Percentiles rank a stretch among this genome's conserved stretches.
Evolutionary conservation across 2,113 vertebrate genomes (phyloP).

Genomic region (Scortum barcoo): DNA sequence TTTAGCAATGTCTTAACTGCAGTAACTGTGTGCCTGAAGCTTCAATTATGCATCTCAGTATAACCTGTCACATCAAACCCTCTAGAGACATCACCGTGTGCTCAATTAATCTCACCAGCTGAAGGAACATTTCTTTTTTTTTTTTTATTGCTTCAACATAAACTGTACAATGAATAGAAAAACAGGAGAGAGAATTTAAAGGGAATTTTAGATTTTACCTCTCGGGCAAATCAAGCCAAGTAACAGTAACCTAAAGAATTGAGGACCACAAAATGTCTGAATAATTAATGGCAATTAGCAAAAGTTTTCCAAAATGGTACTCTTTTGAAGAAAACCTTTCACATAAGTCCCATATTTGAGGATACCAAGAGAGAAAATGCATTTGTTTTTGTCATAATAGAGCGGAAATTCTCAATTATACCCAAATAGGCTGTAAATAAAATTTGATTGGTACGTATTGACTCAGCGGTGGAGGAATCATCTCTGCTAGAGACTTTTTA

Average conservation of each 20-base stretch:
- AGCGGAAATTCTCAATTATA: neutral
- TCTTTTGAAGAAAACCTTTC: neutral
- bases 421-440: neutral
- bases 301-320: neutral
- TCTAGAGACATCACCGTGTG: conserved; percentile 27
- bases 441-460: neutral
- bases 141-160: neutral
- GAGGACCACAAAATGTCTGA: neutral
- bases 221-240: neutral
- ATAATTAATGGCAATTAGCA: neutral
- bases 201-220: neutral
- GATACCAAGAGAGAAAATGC: neutral
- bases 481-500: neutral
- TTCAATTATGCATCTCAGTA: conserved; percentile 54
- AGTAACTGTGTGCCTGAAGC: conserved; percentile 47
- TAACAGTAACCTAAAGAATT: neutral
- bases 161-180: neutral
- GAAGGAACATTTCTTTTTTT: neutral
- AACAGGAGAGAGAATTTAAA: neutral
- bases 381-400: neutral
- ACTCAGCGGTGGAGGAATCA: neutral
- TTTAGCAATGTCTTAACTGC: conserved; percentile 49
- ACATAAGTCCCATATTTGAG: neutral
- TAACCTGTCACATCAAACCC: conserved; percentile 54
- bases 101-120: conserved; percentile 37